Conservation (phyloP, 2,888 invertebrate species). For the Drosophila limbata region DNA sequence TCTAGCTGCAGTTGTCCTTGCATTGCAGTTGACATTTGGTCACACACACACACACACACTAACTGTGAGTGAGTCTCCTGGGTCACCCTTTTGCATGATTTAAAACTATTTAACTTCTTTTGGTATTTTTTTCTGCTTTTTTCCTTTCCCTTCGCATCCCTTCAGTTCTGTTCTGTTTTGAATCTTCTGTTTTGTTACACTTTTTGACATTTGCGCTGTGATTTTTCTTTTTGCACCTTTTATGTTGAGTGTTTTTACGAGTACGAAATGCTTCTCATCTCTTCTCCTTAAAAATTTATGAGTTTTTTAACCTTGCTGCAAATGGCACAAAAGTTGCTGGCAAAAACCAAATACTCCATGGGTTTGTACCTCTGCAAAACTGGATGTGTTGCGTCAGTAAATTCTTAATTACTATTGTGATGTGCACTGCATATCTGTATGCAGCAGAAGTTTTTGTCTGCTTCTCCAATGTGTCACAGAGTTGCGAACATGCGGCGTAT, state of each 20-base stretch:
- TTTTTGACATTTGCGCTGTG: conserved; percentile 59
- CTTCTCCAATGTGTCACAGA: conserved; percentile 18
- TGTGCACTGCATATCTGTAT: conserved; percentile 37
- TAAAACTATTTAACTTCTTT: conserved; percentile 73
- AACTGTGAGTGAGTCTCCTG: conserved; percentile 38
- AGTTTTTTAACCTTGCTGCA: conserved; percentile 67
- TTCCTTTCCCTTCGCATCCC: conserved; percentile 7
- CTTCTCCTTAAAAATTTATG: conserved; percentile 62
- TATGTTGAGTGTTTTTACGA: conserved; percentile 57
- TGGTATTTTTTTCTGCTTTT: conserved; percentile 13
- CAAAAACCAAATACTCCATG: conserved; percentile 30
- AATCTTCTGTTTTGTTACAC: conserved; percentile 42
- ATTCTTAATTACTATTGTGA: conserved; percentile 70
- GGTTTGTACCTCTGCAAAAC: conserved; percentile 9
- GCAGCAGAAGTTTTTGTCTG: conserved; percentile 13
- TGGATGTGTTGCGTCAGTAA: conserved; percentile 37
- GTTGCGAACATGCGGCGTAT: conserved; percentile 43
- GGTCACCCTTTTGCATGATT: conserved; percentile 68
- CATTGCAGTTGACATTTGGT: conserved; percentile 71
- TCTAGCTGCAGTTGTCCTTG: conserved; percentile 71
- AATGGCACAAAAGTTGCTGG: conserved; percentile 43
- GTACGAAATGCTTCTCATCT: conserved; percentile 22
- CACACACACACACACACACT: conserved; percentile 10
- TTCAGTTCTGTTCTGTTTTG: background rate
- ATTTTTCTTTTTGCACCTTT: conserved; percentile 68